Percentiles rank a stretch among this genome's conserved stretches.
Conservation (phyloP, 2,888 invertebrate genomes). For the Myopa testacea region DNA sequence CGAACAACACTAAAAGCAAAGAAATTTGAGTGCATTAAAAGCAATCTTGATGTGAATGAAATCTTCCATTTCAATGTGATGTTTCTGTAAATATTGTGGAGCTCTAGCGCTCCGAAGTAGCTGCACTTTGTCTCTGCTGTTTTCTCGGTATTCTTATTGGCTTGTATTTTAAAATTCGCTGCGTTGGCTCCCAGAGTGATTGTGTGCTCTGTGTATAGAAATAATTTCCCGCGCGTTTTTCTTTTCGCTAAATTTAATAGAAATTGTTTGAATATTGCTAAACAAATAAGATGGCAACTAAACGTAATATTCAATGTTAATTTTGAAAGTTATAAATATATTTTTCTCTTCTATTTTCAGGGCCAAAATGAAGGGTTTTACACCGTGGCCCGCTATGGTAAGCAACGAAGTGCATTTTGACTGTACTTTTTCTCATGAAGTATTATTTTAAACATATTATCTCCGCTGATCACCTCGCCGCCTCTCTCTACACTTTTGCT, state of each 20-base stretch:
- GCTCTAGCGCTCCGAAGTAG: slow-evolving; percentile 31
- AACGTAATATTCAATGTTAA: no score
- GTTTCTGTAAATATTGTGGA: background rate
- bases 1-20: slow-evolving; percentile 15
- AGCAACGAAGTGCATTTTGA: slow-evolving; percentile 66
- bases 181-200: slow-evolving; percentile 42
- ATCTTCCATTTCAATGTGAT: background rate
- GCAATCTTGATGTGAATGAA: background rate
- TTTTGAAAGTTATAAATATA: no score
- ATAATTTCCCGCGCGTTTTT: slow-evolving; percentile 55
- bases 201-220: slow-evolving; percentile 19
- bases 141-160: slow-evolving; percentile 19
- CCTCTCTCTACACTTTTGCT: background rate
- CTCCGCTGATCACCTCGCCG: background rate
- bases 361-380: slow-evolving; percentile 98
- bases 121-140: slow-evolving; percentile 16
- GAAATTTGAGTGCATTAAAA: background rate
- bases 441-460: slow-evolving; percentile 12
- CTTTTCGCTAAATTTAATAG: slow-evolving; percentile 19
- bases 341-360: slow-evolving; percentile 72
- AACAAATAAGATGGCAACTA: background rate
- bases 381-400: slow-evolving; percentile 97
- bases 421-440: slow-evolving; percentile 39
- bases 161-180: slow-evolving; percentile 38
- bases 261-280: background rate